Evolutionary conservation across 2,797 vertebrate genomes (phyloP), one percentile per base, ranked within the genome.

Genomic region (Coluber constrictor): DNA sequence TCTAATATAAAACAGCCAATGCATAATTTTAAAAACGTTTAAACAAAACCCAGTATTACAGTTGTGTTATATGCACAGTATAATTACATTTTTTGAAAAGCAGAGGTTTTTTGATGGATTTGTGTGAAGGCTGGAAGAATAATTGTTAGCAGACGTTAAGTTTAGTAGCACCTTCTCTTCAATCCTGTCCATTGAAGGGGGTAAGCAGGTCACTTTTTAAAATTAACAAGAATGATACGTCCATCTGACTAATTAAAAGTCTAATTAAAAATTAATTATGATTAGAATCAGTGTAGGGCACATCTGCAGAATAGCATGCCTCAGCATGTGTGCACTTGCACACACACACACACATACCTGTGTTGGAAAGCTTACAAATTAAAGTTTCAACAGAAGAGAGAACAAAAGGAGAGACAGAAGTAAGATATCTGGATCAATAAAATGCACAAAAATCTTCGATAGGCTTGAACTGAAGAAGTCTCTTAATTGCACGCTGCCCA

Each of bases 21-120:
- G 11, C 87, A 25, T 13, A 57, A 59, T 59, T 37, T 23, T 37
- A 18, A 57, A 56, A 54, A 32, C 9, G 16, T n/a, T 18, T n/a
- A 56, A 32, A 87, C 32, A 55, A n/a, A 55, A 23, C 4, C 5
- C 6, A 13, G 29, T 18, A 37, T 12, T 23, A 88, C 5, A 5
- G 4, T 13, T 88, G 55, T 37, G n/a, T 37, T 57, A 0, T 0
- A 11, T 88, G 93, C 88, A 89, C 0, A 3, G 0, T 94, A 92
- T 60, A 90, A 89, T 13, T 32, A 37, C 92, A n/a, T 86, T 2
- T 91, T 51, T 87, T 1, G 51, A 66, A 91, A 92, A 74, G 91
- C 93, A 91, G 94, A 92, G 32, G 0, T 13, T 90, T 60, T 63
- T 92, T 0, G 29, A 23, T 0, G 93, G 74, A 0, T 51, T 51